These are phyloP conservation scores for Egretta garzetta DNA, from an alignment of 2,113 vertebrate genomes.

Conservation along the genomic window DNA sequence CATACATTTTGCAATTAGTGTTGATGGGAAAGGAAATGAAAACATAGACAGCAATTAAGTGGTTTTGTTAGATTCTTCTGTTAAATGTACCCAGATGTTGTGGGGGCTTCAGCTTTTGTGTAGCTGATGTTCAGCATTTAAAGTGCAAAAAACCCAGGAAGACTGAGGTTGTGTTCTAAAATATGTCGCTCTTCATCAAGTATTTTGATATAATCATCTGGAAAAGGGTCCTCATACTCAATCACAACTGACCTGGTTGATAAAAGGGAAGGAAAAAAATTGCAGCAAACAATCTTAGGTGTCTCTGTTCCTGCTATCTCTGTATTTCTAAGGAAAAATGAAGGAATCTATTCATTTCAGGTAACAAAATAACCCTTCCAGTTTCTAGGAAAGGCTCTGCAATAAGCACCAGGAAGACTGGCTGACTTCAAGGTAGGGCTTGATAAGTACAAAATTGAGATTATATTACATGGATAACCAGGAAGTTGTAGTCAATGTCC, in stretches of 20 bases:
- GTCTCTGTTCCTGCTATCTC: neutral
- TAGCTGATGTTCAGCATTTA: neutral
- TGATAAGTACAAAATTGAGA: neutral
- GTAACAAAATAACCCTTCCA: neutral
- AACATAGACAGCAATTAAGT: constrained; percentile 36
- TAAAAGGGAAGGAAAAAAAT: neutral
- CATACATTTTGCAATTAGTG: constrained; percentile 28
- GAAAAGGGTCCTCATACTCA: neutral
- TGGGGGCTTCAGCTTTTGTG: neutral
- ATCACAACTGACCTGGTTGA: neutral
- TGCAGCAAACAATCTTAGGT: neutral
- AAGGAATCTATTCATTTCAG: neutral
- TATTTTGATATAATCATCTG: neutral
- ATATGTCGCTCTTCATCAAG: neutral
- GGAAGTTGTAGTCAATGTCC: neutral
- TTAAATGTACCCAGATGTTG: constrained; percentile 41
- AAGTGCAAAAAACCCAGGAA: neutral
- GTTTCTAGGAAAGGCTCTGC: neutral
- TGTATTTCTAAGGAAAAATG: neutral
- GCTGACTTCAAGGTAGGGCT: neutral
- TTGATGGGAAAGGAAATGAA: constrained; percentile 57
- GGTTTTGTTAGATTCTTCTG: constrained; percentile 46
- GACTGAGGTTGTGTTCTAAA: neutral
- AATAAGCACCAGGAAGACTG: neutral
- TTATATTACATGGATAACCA: neutral